Conservation (phyloP, 1,140 invertebrate species). For the Scaptodrosophila lebanonensis region DNA sequence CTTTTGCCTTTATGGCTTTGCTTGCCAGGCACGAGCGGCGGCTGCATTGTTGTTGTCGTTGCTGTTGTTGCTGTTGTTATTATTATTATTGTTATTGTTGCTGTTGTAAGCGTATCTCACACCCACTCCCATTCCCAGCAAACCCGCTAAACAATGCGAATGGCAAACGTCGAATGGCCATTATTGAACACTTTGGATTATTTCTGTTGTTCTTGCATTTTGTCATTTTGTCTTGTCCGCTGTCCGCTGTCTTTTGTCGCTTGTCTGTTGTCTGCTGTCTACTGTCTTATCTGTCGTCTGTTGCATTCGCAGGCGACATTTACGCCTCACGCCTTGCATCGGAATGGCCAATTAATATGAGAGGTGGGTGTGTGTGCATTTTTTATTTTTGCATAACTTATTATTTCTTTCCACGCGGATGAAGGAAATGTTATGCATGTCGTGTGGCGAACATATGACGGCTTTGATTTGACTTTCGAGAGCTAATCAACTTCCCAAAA, state of each 20-base stretch:
- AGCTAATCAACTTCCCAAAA: too few relatives aligned
- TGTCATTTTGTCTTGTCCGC: constrained; percentile 68
- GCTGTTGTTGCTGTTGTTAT: too few relatives aligned
- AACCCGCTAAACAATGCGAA: constrained; percentile 54
- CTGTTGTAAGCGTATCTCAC: too few relatives aligned
- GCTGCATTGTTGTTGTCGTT: too few relatives aligned
- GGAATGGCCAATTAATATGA: constrained; percentile 67
- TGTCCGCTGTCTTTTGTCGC: constrained; percentile 31
- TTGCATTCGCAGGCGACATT: background rate
- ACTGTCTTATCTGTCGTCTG: background rate
- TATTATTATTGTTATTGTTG: too few relatives aligned
- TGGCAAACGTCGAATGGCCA: constrained; percentile 54
- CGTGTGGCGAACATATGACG: too few relatives aligned
- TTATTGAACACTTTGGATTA: constrained; percentile 53
- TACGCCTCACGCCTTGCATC: constrained; percentile 38
- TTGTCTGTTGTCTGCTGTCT: too few relatives aligned
- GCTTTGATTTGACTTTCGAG: too few relatives aligned
- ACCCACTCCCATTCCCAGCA: constrained; percentile 21
- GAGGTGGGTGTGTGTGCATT: constrained; percentile 45
- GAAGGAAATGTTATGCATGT: constrained; percentile 70
- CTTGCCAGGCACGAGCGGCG: constrained; percentile 59
- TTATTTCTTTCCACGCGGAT: constrained; percentile 31
- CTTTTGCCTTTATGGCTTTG: constrained; percentile 46
- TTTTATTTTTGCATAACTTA: constrained; percentile 7
- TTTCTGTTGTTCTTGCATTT: constrained; percentile 59